These are phyloP conservation scores for Aphaenogaster floridana DNA, from an alignment of 1,140 invertebrate species.

Conservation along the genomic window DNA sequence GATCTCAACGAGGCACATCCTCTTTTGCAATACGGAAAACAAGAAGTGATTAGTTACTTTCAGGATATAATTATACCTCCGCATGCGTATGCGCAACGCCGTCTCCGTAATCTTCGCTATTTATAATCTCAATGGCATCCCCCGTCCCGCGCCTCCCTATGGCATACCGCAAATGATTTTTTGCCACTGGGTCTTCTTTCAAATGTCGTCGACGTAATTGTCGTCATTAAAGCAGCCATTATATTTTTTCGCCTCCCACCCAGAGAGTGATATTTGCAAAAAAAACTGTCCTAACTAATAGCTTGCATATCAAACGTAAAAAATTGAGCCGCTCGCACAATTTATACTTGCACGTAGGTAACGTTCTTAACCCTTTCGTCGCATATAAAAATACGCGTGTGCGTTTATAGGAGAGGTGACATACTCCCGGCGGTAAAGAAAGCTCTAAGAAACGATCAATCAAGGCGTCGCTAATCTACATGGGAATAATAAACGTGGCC, in stretches of 20 bases:
- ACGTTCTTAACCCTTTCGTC: conserved; percentile 10
- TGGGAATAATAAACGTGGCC: conserved; percentile 30
- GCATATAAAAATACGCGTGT: conserved; percentile 15
- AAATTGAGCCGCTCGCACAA: conserved; percentile 3
- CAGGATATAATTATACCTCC: conserved; percentile 45
- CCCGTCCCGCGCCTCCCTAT: background rate
- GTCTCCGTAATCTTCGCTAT: conserved; percentile 41
- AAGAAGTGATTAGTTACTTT: conserved; percentile 60
- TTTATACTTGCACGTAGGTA: background rate
- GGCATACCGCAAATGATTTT: conserved; percentile 10
- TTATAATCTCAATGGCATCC: conserved; percentile 55
- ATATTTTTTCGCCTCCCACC: conserved; percentile 4
- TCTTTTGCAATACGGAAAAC: conserved; percentile 55
- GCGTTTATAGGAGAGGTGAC: background rate
- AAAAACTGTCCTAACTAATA: background rate
- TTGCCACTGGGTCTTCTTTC: conserved; percentile 12
- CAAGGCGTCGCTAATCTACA: conserved; percentile 27
- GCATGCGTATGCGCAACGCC: conserved; percentile 26
- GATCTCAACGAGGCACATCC: conserved; percentile 15
- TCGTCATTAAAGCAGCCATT: conserved; percentile 28
- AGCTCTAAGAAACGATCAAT: conserved; percentile 46
- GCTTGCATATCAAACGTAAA: background rate
- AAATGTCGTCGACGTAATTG: conserved; percentile 3
- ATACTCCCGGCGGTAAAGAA: background rate
- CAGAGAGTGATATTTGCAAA: background rate